These are phyloP conservation scores for Neomonachus schauinslandi DNA, from an alignment of 2,113 vertebrate species.

Conservation along the genomic window DNA sequence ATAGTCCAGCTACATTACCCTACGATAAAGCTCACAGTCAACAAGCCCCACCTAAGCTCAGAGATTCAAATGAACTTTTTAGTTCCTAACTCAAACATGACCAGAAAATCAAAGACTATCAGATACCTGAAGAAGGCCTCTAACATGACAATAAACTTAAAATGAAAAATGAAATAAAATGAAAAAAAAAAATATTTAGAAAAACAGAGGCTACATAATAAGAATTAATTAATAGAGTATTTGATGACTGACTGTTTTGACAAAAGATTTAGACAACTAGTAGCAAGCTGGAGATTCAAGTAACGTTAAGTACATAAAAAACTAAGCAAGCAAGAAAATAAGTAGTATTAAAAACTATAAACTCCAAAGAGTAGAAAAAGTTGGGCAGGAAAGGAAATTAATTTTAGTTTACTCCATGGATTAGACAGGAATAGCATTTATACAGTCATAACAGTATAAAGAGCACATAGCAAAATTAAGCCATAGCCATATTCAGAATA, in stretches of 20 bases:
- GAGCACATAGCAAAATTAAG: neutral
- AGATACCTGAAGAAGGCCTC: neutral
- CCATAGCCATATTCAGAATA: neutral
- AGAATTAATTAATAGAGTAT: neutral
- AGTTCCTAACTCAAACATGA: neutral
- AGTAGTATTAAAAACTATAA: neutral
- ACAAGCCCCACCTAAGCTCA: neutral
- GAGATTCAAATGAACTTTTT: neutral
- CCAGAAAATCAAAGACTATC: neutral
- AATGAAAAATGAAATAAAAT: neutral
- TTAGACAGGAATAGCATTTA: neutral
- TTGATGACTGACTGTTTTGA: neutral
- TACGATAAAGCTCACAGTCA: neutral
- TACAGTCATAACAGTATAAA: neutral
- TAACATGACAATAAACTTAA: neutral
- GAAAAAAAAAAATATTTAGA: neutral
- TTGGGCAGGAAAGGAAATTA: neutral
- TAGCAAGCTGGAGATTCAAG: neutral
- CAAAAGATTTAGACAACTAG: neutral
- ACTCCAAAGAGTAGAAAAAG: neutral
- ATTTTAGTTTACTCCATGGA: neutral
- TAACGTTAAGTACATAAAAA: neutral
- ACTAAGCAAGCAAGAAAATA: neutral
- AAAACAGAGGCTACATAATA: neutral
- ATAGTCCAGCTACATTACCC: neutral